Percentiles rank a stretch among this genome's conserved stretches.
These are phyloP conservation scores for Salmo trutta DNA, from an alignment of 2,797 vertebrate genomes.

Conservation along the genomic window DNA sequence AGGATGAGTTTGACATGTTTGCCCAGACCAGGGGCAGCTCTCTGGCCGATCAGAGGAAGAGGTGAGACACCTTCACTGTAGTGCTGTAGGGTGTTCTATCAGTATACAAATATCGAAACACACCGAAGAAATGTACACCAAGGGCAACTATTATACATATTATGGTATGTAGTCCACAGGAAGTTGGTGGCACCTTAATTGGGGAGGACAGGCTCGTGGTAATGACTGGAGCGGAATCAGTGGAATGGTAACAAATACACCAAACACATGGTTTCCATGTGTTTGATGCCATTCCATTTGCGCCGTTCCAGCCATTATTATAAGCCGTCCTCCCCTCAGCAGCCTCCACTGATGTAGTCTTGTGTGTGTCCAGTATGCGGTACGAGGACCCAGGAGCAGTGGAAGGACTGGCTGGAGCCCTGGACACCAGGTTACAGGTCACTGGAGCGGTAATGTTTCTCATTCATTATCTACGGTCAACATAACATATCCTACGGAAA, in stretches of 20 bases:
- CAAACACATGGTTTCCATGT: too few species aligned
- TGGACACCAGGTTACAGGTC: slow-evolving; percentile 91
- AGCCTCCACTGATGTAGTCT: not conserved
- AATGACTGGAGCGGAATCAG: too few species aligned
- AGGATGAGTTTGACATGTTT: slow-evolving; percentile 99
- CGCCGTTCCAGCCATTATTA: too few species aligned
- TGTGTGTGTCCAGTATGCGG: slow-evolving; percentile 81
- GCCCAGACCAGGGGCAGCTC: slow-evolving; percentile 93
- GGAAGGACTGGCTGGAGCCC: slow-evolving; percentile 89
- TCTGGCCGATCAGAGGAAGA: slow-evolving; percentile 91
- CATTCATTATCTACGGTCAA: slow-evolving; percentile 18
- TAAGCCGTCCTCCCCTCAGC: too few species aligned
- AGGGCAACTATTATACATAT: not conserved
- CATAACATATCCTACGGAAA: not conserved
- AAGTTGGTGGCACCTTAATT: too few species aligned
- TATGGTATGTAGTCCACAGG: not conserved
- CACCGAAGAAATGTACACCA: not conserved
- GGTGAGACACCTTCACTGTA: slow-evolving; percentile 64
- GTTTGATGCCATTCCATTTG: too few species aligned
- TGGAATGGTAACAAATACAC: too few species aligned
- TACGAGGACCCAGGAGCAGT: slow-evolving; percentile 93
- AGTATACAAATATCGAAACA: not conserved
- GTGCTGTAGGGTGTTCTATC: not conserved
- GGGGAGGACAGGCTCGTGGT: too few species aligned
- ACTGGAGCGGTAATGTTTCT: slow-evolving; percentile 82